Evolutionary conservation across 37 sponge, comb jelly and placozoan species (phyloP).

Genomic region (Ianthella basta): DNA sequence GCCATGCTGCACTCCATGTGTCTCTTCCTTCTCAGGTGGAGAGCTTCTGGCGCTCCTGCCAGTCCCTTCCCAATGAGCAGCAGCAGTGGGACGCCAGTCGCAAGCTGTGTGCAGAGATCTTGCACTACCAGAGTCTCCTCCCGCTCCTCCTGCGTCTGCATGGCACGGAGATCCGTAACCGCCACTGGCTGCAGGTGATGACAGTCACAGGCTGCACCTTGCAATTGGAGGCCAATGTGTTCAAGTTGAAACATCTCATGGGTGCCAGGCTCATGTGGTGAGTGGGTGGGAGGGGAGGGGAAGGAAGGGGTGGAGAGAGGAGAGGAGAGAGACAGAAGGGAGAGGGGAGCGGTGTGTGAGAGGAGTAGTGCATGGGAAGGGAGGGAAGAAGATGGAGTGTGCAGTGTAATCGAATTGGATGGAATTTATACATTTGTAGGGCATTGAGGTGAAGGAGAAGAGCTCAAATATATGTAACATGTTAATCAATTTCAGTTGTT

Average conservation of each 20-base stretch:
- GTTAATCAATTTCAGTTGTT: too few relatives aligned
- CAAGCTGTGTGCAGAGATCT: conserved; percentile 65
- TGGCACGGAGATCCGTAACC: conserved; percentile 78
- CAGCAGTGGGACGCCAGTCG: conserved; percentile 85
- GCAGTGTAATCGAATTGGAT: too few relatives aligned
- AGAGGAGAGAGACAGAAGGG: too few relatives aligned
- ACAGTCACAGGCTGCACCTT: conserved; percentile 76
- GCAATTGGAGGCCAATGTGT: conserved; percentile 85
- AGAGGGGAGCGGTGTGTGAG: too few relatives aligned
- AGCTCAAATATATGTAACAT: too few relatives aligned
- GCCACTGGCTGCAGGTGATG: conserved; percentile 96
- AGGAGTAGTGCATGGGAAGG: too few relatives aligned
- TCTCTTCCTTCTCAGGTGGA: conserved; percentile 46
- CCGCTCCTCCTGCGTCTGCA: conserved; percentile 81
- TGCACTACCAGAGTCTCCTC: conserved; percentile 64
- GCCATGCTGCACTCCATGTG: too few relatives aligned
- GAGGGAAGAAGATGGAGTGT: too few relatives aligned
- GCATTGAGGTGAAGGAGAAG: too few relatives aligned
- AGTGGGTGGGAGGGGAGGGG: background rate
- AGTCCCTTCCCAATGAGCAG: conserved; percentile 71
- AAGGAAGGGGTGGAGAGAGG: too few relatives aligned
- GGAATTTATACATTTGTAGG: too few relatives aligned
- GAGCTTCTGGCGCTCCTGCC: conserved; percentile 66
- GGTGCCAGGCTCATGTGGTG: conserved; percentile 76
- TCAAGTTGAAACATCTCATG: conserved; percentile 81